phyloP scores from a whole-genome alignment of 1,140 invertebrate species.

The Cydia pomonella region DNA sequence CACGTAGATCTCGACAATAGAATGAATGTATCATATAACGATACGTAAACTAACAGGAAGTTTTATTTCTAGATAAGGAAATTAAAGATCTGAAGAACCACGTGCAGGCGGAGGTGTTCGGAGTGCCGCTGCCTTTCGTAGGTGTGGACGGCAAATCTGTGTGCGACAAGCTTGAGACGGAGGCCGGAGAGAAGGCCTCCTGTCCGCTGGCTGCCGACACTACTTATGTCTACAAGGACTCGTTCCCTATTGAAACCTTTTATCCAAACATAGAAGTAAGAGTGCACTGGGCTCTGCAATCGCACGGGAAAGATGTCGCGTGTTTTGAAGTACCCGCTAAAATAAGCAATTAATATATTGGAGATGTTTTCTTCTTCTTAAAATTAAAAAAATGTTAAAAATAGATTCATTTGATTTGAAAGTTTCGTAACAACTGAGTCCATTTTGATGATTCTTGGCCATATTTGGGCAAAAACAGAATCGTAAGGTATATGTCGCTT shows the following conservation, averaged over 20 bases:
- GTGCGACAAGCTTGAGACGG: conserved; percentile 82
- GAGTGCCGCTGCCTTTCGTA: conserved; percentile 85
- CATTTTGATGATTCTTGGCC: background rate
- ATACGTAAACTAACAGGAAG: conserved; percentile 27
- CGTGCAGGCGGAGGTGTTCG: conserved; percentile 83
- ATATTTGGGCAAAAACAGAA: background rate
- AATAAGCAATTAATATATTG: conserved; percentile 69
- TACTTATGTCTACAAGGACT: conserved; percentile 86
- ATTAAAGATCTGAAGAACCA: conserved; percentile 52
- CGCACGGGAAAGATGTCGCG: conserved; percentile 70
- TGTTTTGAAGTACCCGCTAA: conserved; percentile 86
- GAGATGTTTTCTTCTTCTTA: background rate
- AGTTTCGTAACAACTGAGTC: background rate
- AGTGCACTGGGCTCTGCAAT: conserved; percentile 83
- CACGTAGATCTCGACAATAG: conserved; percentile 20
- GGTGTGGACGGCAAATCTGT: conserved; percentile 87
- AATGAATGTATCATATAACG: conserved; percentile 5
- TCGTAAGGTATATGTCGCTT: background rate
- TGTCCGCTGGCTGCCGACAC: conserved; percentile 85
- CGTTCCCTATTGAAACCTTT: conserved; percentile 83
- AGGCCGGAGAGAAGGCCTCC: conserved; percentile 79
- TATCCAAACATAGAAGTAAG: conserved; percentile 85
- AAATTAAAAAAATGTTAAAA: no score
- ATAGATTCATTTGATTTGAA: background rate
- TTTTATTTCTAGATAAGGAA: conserved; percentile 57